Percentiles rank a stretch among this genome's conserved stretches.
These are phyloP conservation scores for Toxotes jaculatrix DNA, from an alignment of 2,113 vertebrate genomes.

Conservation along the genomic window DNA sequence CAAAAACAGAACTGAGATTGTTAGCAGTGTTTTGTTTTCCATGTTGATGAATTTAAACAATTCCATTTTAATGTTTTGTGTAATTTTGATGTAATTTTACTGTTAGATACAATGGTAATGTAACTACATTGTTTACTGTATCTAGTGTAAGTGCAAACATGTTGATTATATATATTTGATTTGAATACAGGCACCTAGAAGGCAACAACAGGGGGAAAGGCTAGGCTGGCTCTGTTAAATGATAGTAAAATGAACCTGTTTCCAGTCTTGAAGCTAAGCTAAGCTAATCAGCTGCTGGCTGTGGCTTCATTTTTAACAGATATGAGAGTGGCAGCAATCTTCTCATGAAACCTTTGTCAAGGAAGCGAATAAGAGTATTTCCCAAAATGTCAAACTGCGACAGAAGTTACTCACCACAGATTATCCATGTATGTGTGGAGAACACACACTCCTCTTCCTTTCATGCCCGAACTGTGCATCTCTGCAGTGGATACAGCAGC, in stretches of 20 bases:
- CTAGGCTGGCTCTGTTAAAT: too few relatives aligned
- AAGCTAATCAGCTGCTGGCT: not conserved
- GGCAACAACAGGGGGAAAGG: not conserved
- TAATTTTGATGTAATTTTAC: too few relatives aligned
- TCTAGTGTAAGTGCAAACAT: too few relatives aligned
- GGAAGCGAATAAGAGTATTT: not conserved
- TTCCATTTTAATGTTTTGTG: too few relatives aligned
- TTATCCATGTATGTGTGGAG: conserved; percentile 93
- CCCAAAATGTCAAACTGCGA: not conserved
- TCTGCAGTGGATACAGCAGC: conserved; percentile 88
- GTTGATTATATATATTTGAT: not conserved
- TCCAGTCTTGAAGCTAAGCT: not conserved
- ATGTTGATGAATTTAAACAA: too few relatives aligned
- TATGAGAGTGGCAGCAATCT: not conserved
- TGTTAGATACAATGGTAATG: too few relatives aligned
- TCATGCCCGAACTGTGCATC: conserved; percentile 92
- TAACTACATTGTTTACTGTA: not conserved
- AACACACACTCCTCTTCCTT: conserved; percentile 92
- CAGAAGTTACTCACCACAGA: conserved; percentile 87
- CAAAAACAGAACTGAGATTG: too few relatives aligned
- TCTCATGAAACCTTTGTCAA: not conserved
- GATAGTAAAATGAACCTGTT: not conserved
- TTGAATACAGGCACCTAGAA: not conserved
- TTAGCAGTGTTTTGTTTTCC: too few relatives aligned
- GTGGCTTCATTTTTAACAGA: not conserved